Conservation (phyloP, 2,113 vertebrate genomes). For the Heptranchias perlo region DNA sequence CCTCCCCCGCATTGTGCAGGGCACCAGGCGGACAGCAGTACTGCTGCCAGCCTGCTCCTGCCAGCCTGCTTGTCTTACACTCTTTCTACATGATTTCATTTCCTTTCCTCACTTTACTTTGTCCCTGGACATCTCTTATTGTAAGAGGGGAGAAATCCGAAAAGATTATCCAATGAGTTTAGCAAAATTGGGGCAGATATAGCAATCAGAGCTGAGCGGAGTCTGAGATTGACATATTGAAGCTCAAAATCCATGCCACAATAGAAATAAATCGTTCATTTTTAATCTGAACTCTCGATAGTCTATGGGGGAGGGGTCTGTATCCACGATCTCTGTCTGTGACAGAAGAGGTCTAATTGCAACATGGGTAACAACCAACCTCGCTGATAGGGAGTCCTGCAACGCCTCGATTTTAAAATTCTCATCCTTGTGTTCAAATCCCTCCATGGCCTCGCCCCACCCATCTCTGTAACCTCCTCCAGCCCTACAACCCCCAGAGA, state of each 20-base stretch:
- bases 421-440: not conserved
- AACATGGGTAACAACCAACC: not conserved
- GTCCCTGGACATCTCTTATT: not conserved
- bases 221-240: not conserved
- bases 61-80: not conserved
- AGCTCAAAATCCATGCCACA: not conserved
- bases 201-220: not conserved
- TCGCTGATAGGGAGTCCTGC: not conserved
- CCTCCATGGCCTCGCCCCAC: not conserved
- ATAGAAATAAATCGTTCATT: not conserved
- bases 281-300: not conserved
- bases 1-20: conserved; percentile 41
- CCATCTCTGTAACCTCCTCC: not conserved
- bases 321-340: not conserved
- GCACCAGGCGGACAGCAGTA: conserved; percentile 38
- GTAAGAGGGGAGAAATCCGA: not conserved
- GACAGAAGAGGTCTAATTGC: not conserved
- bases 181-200: not conserved
- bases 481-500: not conserved
- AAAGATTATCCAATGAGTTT: not conserved
- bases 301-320: not conserved
- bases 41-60: not conserved
- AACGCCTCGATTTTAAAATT: not conserved
- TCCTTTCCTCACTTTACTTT: not conserved
- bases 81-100: not conserved